Conservation (phyloP, 2,797 vertebrate species). For the Apogon talboti region DNA sequence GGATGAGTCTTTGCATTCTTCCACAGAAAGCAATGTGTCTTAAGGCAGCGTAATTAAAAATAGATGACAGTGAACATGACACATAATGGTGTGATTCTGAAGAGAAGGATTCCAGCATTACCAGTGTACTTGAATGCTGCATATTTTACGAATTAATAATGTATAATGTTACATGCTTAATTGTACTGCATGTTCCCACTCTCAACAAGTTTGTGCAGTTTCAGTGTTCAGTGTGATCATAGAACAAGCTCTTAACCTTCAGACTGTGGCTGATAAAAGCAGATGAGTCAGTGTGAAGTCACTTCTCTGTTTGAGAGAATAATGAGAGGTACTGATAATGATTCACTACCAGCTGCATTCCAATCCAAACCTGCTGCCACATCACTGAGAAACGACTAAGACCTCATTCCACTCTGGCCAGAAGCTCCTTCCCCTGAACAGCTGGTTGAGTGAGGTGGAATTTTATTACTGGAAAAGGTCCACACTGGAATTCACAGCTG, state of each 20-base stretch:
- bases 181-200: no score
- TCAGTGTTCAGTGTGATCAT: conserved; percentile 12
- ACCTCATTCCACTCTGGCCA: conserved; percentile 32
- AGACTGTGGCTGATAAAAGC: conserved; percentile 59
- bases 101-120: no score
- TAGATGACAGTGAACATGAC: no score
- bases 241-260: conserved; percentile 51
- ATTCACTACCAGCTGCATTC: conserved; percentile 67
- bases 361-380: conserved; percentile 65
- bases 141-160: no score
- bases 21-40: no score
- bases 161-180: no score
- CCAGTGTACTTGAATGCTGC: no score
- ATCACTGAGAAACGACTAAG: conserved; percentile 48
- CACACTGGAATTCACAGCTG: conserved; percentile 69
- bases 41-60: no score
- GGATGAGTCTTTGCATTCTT: no score
- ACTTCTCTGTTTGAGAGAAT: conserved; percentile 49
- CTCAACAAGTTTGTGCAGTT: no score
- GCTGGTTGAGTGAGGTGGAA: conserved; percentile 64
- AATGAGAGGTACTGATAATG: conserved; percentile 48
- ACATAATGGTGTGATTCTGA: no score
- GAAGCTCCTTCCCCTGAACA: conserved; percentile 61
- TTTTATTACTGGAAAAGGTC: conserved; percentile 72
- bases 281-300: conserved; percentile 74